phyloP scores from a whole-genome alignment of 2,113 vertebrate genomes.

The Pimephales promelas region DNA sequence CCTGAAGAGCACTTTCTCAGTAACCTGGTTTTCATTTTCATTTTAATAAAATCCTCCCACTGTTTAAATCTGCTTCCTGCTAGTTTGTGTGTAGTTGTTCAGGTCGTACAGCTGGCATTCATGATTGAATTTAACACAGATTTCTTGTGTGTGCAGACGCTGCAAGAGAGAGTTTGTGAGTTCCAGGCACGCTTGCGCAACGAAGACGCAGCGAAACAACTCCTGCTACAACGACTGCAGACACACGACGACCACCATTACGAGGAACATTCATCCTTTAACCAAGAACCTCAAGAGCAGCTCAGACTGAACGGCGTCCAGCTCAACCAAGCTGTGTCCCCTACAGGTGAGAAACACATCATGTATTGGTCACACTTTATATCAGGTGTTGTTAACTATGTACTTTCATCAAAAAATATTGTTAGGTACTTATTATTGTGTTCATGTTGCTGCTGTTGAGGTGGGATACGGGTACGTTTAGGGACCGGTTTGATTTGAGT shows the following conservation, averaged over 20 bases:
- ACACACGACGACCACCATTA: conserved; percentile 57
- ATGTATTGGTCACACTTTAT: too few species aligned
- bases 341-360: conserved; percentile 17
- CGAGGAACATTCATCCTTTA: not conserved
- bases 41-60: not conserved
- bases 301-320: conserved; percentile 51
- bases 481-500: too few species aligned
- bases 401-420: too few species aligned
- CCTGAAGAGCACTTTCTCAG: not conserved
- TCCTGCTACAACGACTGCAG: conserved; percentile 60
- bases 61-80: not conserved
- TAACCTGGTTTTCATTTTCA: not conserved
- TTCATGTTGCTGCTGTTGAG: too few species aligned
- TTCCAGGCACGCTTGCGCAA: conserved; percentile 74
- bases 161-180: conserved; percentile 75
- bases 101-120: not conserved
- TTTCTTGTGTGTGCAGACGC: conserved; percentile 66
- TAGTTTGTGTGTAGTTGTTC: not conserved
- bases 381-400: too few species aligned
- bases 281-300: conserved; percentile 45
- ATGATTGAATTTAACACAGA: not conserved
- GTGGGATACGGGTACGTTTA: too few species aligned
- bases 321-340: conserved; percentile 31
- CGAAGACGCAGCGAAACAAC: conserved; percentile 67
- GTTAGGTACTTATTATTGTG: too few species aligned